Evolutionary conservation across 2,113 vertebrate species (phyloP), one percentile per base, ranked within the genome.

Genomic region (Hassar affinis): DNA sequence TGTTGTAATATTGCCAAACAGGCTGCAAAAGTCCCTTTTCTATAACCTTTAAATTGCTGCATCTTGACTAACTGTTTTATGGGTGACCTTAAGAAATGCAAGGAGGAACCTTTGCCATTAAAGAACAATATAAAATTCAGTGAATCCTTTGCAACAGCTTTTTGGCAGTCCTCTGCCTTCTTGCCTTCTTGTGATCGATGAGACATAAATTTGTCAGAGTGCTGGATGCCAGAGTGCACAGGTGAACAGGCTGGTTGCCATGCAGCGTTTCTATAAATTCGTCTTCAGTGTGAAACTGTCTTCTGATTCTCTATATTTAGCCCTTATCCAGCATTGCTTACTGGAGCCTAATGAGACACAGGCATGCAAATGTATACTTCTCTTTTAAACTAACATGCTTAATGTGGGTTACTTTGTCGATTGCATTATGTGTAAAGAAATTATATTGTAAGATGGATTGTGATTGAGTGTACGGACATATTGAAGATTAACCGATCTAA

Each of bases 181-280:
- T 79, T 69, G 52, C 42, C 68, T 74, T 51, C 27, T 72, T 85
- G 69, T 80, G 78, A 69, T 71, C 64, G 57, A 77, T 51, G 81
- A 87, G 57, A 78, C 47, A 35, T 81, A 81, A 66, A 80, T 81
- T 72, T 35, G 42, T 66, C 49, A 71, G 57, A 76, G 75, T 80
- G 78, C 35, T 78, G 30, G 11, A 51, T 78, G 86, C 84, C 86
- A 84, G 62, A 72, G 72, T 74, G 82, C 84, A 80, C 86, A 81
- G 81, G 81, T 85, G 84, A 85, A 81, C 72, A 83, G 81, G 81
- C 80, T 66, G 66, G 78, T 80, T 85, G 84, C 81, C 81, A 80
- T 66, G 78, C 75, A 84, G 80, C 75, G 38, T 81, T 85, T 81
- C 78, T 78, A 78, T 78, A 84, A 81, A 77, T 86, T 86, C 79